These are phyloP conservation scores for Sphenodon punctatus DNA, from an alignment of 2,797 vertebrate genomes.

Conservation along the genomic window DNA sequence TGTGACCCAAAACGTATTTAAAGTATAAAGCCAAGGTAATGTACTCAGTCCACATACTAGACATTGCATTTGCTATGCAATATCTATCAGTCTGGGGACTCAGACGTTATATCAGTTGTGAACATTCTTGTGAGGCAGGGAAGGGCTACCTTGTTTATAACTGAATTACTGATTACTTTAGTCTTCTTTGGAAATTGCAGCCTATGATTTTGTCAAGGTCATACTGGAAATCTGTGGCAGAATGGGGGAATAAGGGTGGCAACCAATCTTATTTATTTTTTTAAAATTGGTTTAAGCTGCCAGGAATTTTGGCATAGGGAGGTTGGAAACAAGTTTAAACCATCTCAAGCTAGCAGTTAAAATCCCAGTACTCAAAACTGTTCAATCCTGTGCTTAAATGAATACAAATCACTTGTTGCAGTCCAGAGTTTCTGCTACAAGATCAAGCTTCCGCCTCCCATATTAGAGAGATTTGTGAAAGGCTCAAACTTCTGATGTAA, in stretches of 20 bases:
- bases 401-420: neutral
- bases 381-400: neutral
- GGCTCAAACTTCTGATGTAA: no score
- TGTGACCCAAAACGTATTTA: rapidly evolving
- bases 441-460: no score
- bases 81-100: rapidly evolving
- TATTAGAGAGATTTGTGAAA: no score
- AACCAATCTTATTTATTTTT: neutral
- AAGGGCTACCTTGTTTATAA: neutral
- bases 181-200: neutral
- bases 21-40: neutral
- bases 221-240: rapidly evolving
- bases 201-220: rapidly evolving
- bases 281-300: neutral
- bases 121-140: rapidly evolving
- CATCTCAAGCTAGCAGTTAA: neutral
- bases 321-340: neutral
- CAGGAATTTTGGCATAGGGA: neutral
- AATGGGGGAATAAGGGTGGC: rapidly evolving
- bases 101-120: rapidly evolving
- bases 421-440: no score
- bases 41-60: rapidly evolving
- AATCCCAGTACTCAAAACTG: neutral
- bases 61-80: rapidly evolving
- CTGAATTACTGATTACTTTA: no score